Evolutionary conservation across 2,113 vertebrate species (phyloP).

Genomic region (Xenotilapia flavipinnis): DNA sequence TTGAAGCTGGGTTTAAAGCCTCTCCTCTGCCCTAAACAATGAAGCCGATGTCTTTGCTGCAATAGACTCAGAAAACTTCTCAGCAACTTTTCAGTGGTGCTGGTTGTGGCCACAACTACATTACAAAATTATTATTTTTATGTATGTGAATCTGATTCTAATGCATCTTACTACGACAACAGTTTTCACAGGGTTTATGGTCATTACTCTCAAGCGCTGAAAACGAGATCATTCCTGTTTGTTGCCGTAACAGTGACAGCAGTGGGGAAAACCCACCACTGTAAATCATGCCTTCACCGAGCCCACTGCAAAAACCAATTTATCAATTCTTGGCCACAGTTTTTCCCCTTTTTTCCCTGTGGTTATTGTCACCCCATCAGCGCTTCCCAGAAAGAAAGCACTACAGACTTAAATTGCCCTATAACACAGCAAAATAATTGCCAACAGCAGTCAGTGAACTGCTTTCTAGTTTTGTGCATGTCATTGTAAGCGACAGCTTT

Average conservation of each 20-base stretch:
- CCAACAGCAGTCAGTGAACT: not conserved
- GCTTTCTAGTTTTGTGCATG: not conserved
- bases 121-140: not conserved
- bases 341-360: fast-evolving
- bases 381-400: not conserved
- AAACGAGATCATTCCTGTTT: not conserved
- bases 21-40: not conserved
- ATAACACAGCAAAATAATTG: not conserved
- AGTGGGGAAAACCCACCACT: not conserved
- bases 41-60: not conserved
- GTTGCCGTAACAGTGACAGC: not conserved
- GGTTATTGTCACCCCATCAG: not conserved
- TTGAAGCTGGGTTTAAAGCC: not conserved
- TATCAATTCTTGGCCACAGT: not conserved
- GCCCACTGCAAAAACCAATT: not conserved
- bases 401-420: not conserved
- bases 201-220: not conserved
- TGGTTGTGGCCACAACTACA: not conserved
- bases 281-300: not conserved
- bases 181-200: not conserved
- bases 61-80: not conserved
- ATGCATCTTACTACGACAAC: not conserved
- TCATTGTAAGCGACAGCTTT: not conserved
- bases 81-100: not conserved
- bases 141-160: not conserved